phyloP scores from a whole-genome alignment of 2,888 invertebrate genomes.

The Pharmacophagus antenor region DNA sequence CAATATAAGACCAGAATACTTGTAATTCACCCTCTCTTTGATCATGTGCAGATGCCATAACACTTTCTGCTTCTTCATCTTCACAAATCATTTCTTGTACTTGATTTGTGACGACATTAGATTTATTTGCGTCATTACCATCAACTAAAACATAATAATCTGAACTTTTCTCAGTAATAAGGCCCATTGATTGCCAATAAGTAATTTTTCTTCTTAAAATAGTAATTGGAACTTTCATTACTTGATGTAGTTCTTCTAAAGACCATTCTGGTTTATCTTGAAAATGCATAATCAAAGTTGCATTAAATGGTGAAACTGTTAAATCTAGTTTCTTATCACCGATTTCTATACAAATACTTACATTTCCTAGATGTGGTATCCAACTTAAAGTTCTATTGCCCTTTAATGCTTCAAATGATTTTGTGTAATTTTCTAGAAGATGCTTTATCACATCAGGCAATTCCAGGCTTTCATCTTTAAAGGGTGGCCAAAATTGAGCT shows the following conservation, averaged over 20 bases:
- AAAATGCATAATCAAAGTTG: conserved; percentile 96
- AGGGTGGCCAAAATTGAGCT: conserved; percentile 98
- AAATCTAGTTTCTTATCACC: conserved; percentile 89
- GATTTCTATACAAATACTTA: conserved; percentile 93
- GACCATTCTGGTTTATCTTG: conserved; percentile 93
- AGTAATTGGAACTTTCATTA: conserved; percentile 93
- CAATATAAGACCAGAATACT: conserved; percentile 97
- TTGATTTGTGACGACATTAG: conserved; percentile 77
- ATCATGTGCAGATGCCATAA: conserved; percentile 96
- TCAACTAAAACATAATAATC: conserved; percentile 89
- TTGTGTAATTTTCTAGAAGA: conserved; percentile 92
- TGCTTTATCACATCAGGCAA: conserved; percentile 89
- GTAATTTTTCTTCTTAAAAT: conserved; percentile 92
- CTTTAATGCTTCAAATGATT: conserved; percentile 93
- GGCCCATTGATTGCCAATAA: conserved; percentile 96
- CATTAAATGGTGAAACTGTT: conserved; percentile 95
- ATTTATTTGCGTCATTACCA: conserved; percentile 76
- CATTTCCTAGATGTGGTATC: conserved; percentile 96
- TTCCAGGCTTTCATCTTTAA: conserved; percentile 95
- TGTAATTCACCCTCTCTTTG: conserved; percentile 96
- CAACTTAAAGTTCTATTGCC: conserved; percentile 95
- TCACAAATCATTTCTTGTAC: conserved; percentile 87
- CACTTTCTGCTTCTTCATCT: conserved; percentile 95
- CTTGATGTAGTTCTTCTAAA: conserved; percentile 90
- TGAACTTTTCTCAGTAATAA: conserved; percentile 87